Conservation (phyloP, 2,797 vertebrate species). For the Hipposideros larvatus region DNA sequence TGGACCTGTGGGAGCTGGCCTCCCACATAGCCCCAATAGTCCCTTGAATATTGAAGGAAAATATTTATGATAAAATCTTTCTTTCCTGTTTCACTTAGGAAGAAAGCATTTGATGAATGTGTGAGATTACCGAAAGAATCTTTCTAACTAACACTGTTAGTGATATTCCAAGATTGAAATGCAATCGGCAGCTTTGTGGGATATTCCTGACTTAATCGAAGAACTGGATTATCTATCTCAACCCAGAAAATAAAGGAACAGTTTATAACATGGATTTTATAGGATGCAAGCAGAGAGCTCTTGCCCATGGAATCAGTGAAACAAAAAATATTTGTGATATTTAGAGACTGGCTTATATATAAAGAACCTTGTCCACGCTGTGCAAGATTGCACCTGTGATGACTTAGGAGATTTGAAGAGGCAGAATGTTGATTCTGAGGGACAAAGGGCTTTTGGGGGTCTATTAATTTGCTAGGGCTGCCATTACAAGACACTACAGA, state of each 20-base stretch:
- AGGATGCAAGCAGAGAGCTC: not conserved
- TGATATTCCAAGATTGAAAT: not conserved
- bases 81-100: slow-evolving; percentile 2
- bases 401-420: not conserved
- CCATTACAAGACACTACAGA: not conserved
- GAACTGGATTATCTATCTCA: not conserved
- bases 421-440: not conserved
- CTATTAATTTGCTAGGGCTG: not conserved
- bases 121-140: slow-evolving; percentile 36
- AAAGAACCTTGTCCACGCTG: not conserved
- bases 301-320: slow-evolving; percentile 12
- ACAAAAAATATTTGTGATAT: not conserved
- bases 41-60: not conserved
- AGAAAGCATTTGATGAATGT: slow-evolving; percentile 45
- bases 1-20: too few relatives aligned
- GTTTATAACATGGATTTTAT: not conserved
- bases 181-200: not conserved
- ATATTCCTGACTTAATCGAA: not conserved
- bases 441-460: not conserved
- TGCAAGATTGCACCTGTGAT: not conserved
- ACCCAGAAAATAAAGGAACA: slow-evolving; percentile 38
- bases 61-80: slow-evolving; percentile 17
- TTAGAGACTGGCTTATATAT: not conserved
- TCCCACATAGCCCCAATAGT: not conserved
- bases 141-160: slow-evolving; percentile 34